A percentile compares a stretch with the other conserved stretches of the same genome.
These are phyloP conservation scores for Baronia brevicornis DNA, from an alignment of 2,888 invertebrate species.

Conservation along the genomic window DNA sequence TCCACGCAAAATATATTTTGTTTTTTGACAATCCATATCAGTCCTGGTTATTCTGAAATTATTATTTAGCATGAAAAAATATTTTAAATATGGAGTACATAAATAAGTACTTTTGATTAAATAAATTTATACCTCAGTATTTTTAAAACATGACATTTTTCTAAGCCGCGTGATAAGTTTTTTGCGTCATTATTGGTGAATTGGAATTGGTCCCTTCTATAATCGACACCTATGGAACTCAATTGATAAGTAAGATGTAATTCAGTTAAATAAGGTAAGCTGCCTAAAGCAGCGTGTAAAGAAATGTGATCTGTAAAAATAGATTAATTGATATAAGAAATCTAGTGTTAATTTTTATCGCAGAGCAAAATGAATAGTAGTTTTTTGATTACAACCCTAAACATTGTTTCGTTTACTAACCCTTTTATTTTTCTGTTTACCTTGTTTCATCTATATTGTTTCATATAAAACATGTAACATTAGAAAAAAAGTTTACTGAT, in stretches of 20 bases:
- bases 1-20: slow-evolving; percentile 61
- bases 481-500: too few relatives aligned
- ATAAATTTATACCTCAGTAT: slow-evolving; percentile 42
- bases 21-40: slow-evolving; percentile 61
- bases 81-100: neutral
- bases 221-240: slow-evolving; percentile 46
- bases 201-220: slow-evolving; percentile 64
- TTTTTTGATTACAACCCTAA: neutral
- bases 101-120: neutral
- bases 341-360: neutral
- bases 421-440: too few relatives aligned
- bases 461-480: too few relatives aligned
- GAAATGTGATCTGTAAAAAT: slow-evolving; percentile 63
- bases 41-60: slow-evolving; percentile 57
- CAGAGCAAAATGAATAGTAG: neutral
- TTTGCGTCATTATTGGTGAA: slow-evolving; percentile 68
- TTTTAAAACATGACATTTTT: slow-evolving; percentile 52
- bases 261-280: slow-evolving; percentile 55
- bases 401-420: too few relatives aligned
- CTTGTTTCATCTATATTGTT: too few relatives aligned
- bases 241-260: slow-evolving; percentile 61
- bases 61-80: neutral
- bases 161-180: slow-evolving; percentile 56
- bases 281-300: slow-evolving; percentile 63
- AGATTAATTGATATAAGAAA: neutral